phyloP scores from a whole-genome alignment of 2,113 vertebrate genomes.

The Pseudorasbora parva region DNA sequence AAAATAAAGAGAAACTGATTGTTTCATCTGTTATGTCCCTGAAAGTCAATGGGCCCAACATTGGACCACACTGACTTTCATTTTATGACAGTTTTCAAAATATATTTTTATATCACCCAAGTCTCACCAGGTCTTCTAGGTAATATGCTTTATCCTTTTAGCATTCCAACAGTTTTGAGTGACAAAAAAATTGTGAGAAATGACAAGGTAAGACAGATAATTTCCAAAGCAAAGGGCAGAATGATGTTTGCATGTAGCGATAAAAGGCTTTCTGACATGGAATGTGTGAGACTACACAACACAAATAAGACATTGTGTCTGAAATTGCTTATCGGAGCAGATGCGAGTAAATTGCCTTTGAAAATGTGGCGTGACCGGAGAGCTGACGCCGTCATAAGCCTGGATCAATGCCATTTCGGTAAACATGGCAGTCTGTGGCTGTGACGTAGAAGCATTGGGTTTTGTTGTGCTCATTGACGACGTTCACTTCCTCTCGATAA shows the following conservation, averaged over 20 bases:
- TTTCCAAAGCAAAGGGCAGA: conserved; percentile 27
- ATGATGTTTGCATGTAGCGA: conserved; percentile 30
- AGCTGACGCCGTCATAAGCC: conserved; percentile 61
- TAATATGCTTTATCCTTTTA: background rate
- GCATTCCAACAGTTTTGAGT: conserved; percentile 22
- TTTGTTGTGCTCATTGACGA: conserved; percentile 33
- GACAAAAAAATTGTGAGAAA: conserved; percentile 49
- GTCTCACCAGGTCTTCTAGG: background rate
- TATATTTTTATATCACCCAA: background rate
- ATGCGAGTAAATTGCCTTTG: conserved; percentile 73
- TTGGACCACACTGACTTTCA: background rate
- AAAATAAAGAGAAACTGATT: background rate
- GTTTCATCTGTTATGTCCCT: background rate
- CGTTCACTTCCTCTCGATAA: conserved; percentile 67
- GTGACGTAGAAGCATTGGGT: conserved; percentile 54
- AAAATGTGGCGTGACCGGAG: conserved; percentile 58
- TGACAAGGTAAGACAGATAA: conserved; percentile 34
- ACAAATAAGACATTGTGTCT: conserved; percentile 65
- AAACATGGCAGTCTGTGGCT: conserved; percentile 54
- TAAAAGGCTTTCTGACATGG: conserved; percentile 55
- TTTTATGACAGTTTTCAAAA: background rate
- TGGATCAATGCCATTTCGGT: conserved; percentile 68
- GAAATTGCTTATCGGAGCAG: conserved; percentile 73
- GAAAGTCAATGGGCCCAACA: background rate
- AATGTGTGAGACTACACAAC: conserved; percentile 43